Evolutionary conservation across 2,888 invertebrate genomes (phyloP).

Genomic region (Slavum lentiscoides): DNA sequence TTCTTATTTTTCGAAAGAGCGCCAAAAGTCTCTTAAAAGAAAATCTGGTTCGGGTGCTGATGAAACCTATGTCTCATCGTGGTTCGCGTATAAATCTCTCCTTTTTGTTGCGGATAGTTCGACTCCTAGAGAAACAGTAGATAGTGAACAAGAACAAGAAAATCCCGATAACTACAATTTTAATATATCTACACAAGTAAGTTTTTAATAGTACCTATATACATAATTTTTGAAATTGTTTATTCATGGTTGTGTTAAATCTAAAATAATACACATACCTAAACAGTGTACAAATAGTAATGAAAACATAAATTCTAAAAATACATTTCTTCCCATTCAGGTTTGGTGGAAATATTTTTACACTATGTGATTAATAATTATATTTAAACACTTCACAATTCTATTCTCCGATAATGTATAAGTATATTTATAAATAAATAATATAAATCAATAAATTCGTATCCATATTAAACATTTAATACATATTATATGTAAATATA

Average conservation of each 20-base stretch:
- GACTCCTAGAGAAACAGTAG: constrained; percentile 49
- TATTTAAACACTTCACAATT: constrained; percentile 12
- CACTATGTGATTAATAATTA: constrained; percentile 15
- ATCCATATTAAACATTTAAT: constrained; percentile 10
- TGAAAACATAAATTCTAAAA: constrained; percentile 30
- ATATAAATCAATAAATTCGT: constrained; percentile 7
- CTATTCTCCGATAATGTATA: constrained; percentile 13
- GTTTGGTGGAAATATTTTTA: constrained; percentile 24
- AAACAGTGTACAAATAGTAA: constrained; percentile 25
- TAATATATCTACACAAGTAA: constrained; percentile 32
- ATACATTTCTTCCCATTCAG: constrained; percentile 27
- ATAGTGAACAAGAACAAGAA: background rate
- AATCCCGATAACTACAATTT: constrained; percentile 32
- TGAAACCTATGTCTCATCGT: constrained; percentile 30
- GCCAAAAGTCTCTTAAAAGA: constrained; percentile 40
- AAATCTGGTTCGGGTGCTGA: constrained; percentile 53
- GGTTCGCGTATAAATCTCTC: constrained; percentile 50
- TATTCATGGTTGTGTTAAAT: constrained; percentile 25
- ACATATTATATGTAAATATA: constrained; percentile 12
- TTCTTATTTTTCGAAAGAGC: constrained; percentile 53
- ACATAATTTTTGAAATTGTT: constrained; percentile 35
- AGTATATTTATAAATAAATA: background rate
- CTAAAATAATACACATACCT: constrained; percentile 30
- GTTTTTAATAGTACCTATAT: constrained; percentile 19
- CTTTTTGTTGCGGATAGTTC: constrained; percentile 49